Evolutionary conservation across 2,113 vertebrate species (phyloP).

Genomic region (Uria aalge): DNA sequence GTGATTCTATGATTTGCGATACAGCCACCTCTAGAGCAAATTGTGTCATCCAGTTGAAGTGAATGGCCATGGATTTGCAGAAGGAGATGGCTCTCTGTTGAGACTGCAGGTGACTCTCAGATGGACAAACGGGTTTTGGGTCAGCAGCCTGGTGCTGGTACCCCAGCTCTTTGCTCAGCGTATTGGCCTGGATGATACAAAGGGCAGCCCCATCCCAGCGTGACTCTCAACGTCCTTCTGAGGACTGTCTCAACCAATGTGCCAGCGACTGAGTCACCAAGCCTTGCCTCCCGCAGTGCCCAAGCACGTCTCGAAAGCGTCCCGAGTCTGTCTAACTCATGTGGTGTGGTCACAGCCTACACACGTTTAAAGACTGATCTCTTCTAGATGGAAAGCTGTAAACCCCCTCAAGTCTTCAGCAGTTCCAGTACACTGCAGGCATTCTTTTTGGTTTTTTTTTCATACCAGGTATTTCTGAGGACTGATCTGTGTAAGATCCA

Average conservation of each 20-base stretch:
- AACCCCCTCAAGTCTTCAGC: neutral
- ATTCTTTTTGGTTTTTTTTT: neutral
- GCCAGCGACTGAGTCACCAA: neutral
- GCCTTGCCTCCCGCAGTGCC: neutral
- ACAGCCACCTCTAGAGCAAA: neutral
- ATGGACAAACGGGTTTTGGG: neutral
- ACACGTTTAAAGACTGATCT: neutral
- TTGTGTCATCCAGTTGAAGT: no score
- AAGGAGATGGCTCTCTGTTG: neutral
- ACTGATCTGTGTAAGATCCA: neutral
- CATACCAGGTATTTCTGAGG: neutral
- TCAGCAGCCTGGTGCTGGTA: neutral
- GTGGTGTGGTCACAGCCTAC: neutral
- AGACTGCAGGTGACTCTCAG: neutral
- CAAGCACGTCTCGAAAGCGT: neutral
- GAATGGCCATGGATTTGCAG: neutral
- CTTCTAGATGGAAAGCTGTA: neutral
- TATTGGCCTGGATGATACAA: rapidly evolving
- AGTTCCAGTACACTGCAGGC: neutral
- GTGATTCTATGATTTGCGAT: neutral
- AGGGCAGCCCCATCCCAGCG: neutral
- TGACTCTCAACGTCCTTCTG: neutral
- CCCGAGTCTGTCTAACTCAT: rapidly evolving
- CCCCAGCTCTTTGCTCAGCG: neutral
- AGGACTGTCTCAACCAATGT: neutral